Percentiles rank a stretch among this genome's conserved stretches.
Conservation (phyloP, 2,888 invertebrate genomes). For the Urechis unicinctus region DNA sequence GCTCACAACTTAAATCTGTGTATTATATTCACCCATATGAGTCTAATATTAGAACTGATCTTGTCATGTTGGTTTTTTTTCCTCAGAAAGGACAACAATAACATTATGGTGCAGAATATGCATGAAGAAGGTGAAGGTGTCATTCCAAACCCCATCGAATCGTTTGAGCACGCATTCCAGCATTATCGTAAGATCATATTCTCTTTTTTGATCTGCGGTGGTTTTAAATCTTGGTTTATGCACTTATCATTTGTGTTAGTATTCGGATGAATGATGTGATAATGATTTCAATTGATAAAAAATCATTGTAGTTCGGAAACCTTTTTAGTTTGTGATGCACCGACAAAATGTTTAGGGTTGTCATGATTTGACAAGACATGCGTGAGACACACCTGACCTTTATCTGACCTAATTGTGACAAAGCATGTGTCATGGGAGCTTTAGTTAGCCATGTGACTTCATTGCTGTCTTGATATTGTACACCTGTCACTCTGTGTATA, state of each 20-base stretch:
- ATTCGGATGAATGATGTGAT: background rate
- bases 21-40: too few relatives aligned
- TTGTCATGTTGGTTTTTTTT: slow-evolving; percentile 1
- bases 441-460: too few relatives aligned
- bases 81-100: slow-evolving; percentile 44
- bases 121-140: slow-evolving; percentile 24
- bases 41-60: too few relatives aligned
- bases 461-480: too few relatives aligned
- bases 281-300: background rate
- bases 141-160: slow-evolving; percentile 71
- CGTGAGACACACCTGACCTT: too few relatives aligned
- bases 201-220: too few relatives aligned
- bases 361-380: too few relatives aligned
- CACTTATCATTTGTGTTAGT: background rate
- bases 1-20: too few relatives aligned
- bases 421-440: too few relatives aligned
- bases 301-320: background rate
- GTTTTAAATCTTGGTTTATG: background rate
- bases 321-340: too few relatives aligned
- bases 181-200: slow-evolving; percentile 61
- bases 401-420: too few relatives aligned
- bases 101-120: slow-evolving; percentile 61
- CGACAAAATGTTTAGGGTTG: too few relatives aligned
- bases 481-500: slow-evolving; percentile 20
- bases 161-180: slow-evolving; percentile 76